Conservation (phyloP, 2,113 vertebrate species). For the Martes martes region DNA sequence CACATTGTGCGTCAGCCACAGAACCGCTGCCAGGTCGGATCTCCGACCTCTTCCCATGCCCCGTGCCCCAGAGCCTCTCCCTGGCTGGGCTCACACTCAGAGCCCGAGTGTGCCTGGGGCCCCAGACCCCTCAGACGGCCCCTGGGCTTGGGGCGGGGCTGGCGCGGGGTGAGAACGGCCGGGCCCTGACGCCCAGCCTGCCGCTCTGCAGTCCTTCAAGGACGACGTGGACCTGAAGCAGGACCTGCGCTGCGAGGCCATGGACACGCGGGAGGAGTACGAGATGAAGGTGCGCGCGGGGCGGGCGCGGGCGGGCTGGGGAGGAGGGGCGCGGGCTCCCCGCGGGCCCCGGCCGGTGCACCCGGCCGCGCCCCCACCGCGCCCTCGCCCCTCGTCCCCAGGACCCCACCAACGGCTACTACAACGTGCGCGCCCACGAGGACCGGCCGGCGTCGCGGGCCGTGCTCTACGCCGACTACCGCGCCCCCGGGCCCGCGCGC, state of each 20-base stretch:
- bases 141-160: background rate
- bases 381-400: constrained; percentile 62
- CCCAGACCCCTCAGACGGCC: background rate
- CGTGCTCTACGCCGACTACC: constrained; percentile 92
- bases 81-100: background rate
- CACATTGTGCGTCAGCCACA: background rate
- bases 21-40: background rate
- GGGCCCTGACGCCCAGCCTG: constrained; percentile 60
- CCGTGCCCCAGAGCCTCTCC: background rate
- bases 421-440: constrained; percentile 95
- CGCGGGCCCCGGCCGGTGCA: background rate
- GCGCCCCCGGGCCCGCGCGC: constrained; percentile 84
- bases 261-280: constrained; percentile 95
- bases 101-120: background rate
- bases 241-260: constrained; percentile 92
- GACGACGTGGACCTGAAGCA: constrained; percentile 96
- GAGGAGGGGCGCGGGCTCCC: background rate
- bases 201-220: constrained; percentile 88
- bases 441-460: constrained; percentile 90
- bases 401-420: constrained; percentile 98
- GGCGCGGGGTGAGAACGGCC: background rate
- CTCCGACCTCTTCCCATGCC: background rate
- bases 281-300: constrained; percentile 91
- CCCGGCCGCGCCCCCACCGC: background rate
- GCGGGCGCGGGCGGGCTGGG: background rate